Percentiles rank a stretch among this genome's conserved stretches.
Evolutionary conservation across 2,888 invertebrate species (phyloP).

Genomic region (Brachypterus glaber): DNA sequence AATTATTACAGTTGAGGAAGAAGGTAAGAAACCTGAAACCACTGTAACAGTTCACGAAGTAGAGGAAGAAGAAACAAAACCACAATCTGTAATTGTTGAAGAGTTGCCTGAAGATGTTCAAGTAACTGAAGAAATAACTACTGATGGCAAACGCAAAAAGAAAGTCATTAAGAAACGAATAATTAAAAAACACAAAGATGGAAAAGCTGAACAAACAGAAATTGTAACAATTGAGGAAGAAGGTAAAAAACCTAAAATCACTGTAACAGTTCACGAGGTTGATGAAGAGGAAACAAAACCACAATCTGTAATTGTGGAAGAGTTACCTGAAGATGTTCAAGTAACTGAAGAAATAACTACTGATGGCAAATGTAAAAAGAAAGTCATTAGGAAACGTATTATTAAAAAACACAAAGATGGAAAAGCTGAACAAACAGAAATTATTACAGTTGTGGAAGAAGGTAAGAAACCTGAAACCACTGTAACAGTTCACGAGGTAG

Average conservation of each 20-base stretch:
- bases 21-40: conserved; percentile 29
- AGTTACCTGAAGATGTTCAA: conserved; percentile 29
- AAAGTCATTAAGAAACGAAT: conserved; percentile 26
- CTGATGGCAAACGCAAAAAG: conserved; percentile 26
- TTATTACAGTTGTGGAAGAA: conserved; percentile 32
- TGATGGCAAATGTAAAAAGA: conserved; percentile 23
- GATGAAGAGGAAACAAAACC: conserved; percentile 21
- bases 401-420: conserved; percentile 37
- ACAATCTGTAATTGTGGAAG: conserved; percentile 25
- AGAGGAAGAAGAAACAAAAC: conserved; percentile 12
- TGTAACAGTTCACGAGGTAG: conserved; percentile 25
- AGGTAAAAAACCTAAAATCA: conserved; percentile 39
- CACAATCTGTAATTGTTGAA: conserved; percentile 20
- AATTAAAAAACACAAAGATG: conserved; percentile 25
- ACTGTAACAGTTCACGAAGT: conserved; percentile 28
- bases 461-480: conserved; percentile 32
- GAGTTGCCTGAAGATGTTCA: conserved; percentile 27
- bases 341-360: conserved; percentile 26
- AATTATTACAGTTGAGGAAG: conserved; percentile 37
- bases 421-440: conserved; percentile 34
- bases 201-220: conserved; percentile 35
- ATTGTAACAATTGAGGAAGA: conserved; percentile 35
- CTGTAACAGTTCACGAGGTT: conserved; percentile 24
- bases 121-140: conserved; percentile 30
- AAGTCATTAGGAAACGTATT: conserved; percentile 36